Evolutionary conservation across 2,113 vertebrate species (phyloP).

Genomic region (Amphiprion percula): DNA sequence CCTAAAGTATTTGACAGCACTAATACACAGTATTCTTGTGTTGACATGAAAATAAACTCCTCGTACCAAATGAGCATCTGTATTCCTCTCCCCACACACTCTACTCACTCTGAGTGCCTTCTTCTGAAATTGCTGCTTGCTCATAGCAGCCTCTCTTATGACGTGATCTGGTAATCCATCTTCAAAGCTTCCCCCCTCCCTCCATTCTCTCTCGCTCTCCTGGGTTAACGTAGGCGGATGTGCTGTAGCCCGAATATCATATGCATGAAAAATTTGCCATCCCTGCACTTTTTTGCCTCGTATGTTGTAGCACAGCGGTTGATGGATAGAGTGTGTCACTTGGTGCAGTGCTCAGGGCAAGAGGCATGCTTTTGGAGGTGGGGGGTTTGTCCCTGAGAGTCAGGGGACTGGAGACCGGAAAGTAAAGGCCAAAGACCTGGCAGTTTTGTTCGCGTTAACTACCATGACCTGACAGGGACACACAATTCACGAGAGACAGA

Average conservation of each 20-base stretch:
- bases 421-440: conserved; percentile 58
- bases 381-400: conserved; percentile 54
- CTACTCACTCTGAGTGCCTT: conserved; percentile 45
- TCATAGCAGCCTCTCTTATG: conserved; percentile 58
- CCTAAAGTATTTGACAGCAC: conserved; percentile 24
- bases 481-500: conserved; percentile 16
- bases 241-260: conserved; percentile 61
- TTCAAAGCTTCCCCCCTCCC: conserved; percentile 52
- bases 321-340: conserved; percentile 78
- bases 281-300: conserved; percentile 63
- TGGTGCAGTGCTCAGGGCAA: conserved; percentile 65
- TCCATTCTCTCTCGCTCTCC: conserved; percentile 20
- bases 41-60: conserved; percentile 65
- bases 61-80: conserved; percentile 48
- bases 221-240: conserved; percentile 64
- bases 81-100: conserved; percentile 50
- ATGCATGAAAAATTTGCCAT: conserved; percentile 76
- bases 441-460: conserved; percentile 60
- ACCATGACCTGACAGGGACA: conserved; percentile 53
- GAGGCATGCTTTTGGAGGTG: conserved; percentile 39
- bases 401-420: conserved; percentile 42
- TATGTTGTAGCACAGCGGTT: conserved; percentile 53
- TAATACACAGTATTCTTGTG: conserved; percentile 34
- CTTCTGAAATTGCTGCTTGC: conserved; percentile 59
- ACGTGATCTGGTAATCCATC: conserved; percentile 76